A percentile compares a stretch with the other conserved stretches of the same genome.
Evolutionary conservation across 2,797 vertebrate species (phyloP).

Genomic region (Syndactyla subalaris): DNA sequence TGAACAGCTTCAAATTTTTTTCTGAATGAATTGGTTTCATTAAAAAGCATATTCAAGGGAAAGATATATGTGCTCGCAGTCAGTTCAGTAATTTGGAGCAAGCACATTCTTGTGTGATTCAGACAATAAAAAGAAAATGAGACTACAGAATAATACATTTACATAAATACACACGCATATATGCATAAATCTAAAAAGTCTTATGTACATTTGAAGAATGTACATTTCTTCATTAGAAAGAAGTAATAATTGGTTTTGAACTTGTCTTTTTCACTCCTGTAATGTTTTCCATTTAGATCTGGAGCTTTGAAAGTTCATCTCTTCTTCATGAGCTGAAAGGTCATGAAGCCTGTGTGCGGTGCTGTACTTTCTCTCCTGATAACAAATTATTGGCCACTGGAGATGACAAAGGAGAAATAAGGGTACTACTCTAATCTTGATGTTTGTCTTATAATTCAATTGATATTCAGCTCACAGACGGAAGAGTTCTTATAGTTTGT

Average conservation of each 20-base stretch:
- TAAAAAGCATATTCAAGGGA: not conserved
- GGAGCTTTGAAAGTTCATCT: constrained; percentile 82
- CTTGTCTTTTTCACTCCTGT: not conserved
- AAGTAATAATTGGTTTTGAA: not conserved
- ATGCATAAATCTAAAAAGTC: not conserved
- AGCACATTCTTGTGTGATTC: not conserved
- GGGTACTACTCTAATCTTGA: constrained; percentile 76
- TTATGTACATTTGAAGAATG: not conserved
- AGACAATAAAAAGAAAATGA: not conserved
- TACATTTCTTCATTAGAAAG: not conserved
- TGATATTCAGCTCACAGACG: not conserved
- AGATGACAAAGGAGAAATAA: constrained; percentile 94
- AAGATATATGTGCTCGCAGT: not conserved
- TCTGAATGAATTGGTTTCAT: not conserved
- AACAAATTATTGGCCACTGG: constrained; percentile 86
- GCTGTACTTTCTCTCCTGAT: constrained; percentile 90
- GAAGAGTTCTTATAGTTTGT: not conserved
- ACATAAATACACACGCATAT: not conserved
- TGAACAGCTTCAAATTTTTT: not conserved
- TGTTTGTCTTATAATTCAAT: not conserved
- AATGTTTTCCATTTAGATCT: constrained; percentile 81
- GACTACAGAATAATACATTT: not conserved
- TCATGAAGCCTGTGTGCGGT: constrained; percentile 91
- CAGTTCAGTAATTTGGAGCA: not conserved
- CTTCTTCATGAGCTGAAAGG: constrained; percentile 80